Evolutionary conservation across 2,797 vertebrate species (phyloP).

Genomic region (Falco berigora): DNA sequence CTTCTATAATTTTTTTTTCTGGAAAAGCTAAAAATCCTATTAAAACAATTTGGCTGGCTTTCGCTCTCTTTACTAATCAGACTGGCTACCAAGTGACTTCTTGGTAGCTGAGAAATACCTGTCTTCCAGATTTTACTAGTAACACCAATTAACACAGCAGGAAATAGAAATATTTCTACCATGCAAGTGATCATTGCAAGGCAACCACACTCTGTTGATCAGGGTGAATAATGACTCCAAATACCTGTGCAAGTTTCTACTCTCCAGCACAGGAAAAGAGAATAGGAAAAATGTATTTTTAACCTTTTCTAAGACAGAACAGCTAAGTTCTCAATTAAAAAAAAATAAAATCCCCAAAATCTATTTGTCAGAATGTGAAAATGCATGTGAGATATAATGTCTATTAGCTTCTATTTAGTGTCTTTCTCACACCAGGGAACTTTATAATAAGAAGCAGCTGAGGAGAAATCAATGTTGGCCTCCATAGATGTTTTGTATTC

Average conservation of each 20-base stretch:
- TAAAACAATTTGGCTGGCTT: background rate
- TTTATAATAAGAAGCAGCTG: conserved; percentile 62
- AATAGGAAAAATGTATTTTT: background rate
- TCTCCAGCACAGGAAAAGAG: background rate
- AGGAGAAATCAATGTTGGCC: conserved; percentile 53
- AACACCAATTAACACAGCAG: conserved; percentile 29
- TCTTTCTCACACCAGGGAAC: conserved; percentile 55
- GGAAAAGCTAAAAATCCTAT: background rate
- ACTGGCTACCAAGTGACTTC: background rate
- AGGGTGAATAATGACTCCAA: background rate
- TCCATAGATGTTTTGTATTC: conserved; percentile 45
- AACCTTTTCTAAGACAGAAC: background rate
- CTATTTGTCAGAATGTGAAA: conserved; percentile 53
- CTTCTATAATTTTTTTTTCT: background rate
- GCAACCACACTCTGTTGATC: background rate
- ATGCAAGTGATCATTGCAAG: background rate
- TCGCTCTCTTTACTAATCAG: background rate
- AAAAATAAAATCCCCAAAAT: background rate
- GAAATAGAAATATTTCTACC: conserved; percentile 5
- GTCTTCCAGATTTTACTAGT: background rate
- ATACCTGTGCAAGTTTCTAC: background rate
- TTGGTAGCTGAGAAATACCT: background rate
- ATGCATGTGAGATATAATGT: conserved; percentile 22
- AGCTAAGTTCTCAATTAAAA: background rate
- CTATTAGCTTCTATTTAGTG: conserved; percentile 52